Evolutionary conservation across 2,797 vertebrate species (phyloP).

Genomic region (Falco cherrug): DNA sequence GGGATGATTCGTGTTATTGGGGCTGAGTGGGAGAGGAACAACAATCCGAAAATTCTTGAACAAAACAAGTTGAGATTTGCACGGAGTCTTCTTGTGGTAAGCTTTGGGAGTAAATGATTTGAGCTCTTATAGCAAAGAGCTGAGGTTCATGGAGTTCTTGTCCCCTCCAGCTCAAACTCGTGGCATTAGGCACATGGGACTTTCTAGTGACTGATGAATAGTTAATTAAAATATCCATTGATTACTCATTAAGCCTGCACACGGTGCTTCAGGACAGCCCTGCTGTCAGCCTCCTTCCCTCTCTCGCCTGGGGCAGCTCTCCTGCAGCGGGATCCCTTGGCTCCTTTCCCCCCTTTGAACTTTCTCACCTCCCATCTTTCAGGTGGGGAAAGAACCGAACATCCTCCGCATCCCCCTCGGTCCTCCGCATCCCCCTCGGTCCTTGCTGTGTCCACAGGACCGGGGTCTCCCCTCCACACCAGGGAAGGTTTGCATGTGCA

Average conservation of each 20-base stretch:
- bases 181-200: background rate
- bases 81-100: background rate
- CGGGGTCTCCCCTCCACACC: rapidly evolving
- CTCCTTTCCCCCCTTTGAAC: background rate
- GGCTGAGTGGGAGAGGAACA: background rate
- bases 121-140: background rate
- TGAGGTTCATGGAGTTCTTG: background rate
- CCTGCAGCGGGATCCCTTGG: background rate
- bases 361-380: background rate
- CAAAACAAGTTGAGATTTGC: background rate
- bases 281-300: background rate
- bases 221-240: background rate
- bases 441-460: rapidly evolving
- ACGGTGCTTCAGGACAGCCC: background rate
- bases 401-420: rapidly evolving
- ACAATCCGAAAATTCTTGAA: background rate
- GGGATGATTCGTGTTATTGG: rapidly evolving
- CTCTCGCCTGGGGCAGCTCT: background rate
- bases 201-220: background rate
- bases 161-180: background rate
- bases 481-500: rapidly evolving
- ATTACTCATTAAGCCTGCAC: background rate
- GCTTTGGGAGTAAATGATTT: background rate
- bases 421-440: background rate
- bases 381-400: background rate